phyloP scores from a whole-genome alignment of 2,797 vertebrate genomes.

The Enteromius fasciolatus region DNA sequence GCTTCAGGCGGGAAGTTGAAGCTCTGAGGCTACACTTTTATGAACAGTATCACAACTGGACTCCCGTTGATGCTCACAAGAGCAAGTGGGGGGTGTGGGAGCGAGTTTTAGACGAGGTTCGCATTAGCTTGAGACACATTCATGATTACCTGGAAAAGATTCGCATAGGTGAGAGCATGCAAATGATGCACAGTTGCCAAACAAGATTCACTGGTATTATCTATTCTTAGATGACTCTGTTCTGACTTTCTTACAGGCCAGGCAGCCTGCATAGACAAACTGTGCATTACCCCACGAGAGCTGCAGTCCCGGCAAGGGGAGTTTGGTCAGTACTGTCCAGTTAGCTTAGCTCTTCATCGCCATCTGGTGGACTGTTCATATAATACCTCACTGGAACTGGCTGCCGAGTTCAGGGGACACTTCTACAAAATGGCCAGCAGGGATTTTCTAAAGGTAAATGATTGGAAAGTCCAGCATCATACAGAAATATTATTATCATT shows the following conservation, averaged over 20 bases:
- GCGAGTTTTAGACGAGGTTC: constrained; percentile 76
- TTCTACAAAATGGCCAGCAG: constrained; percentile 90
- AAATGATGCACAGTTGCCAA: background rate
- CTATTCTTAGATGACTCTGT: background rate
- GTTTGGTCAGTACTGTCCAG: constrained; percentile 88
- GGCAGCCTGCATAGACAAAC: constrained; percentile 84
- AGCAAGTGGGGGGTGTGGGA: constrained; percentile 93
- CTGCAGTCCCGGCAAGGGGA: constrained; percentile 83
- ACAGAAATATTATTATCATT: background rate
- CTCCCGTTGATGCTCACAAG: constrained; percentile 78
- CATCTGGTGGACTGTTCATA: constrained; percentile 86
- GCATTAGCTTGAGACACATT: constrained; percentile 77
- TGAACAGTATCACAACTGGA: constrained; percentile 88
- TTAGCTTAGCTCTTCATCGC: constrained; percentile 84
- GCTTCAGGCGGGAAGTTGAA: constrained; percentile 78
- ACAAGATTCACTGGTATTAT: background rate
- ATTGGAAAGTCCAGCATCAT: background rate
- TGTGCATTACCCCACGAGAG: constrained; percentile 88
- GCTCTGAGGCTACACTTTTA: constrained; percentile 80
- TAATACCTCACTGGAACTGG: constrained; percentile 75
- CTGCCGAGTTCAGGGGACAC: constrained; percentile 83
- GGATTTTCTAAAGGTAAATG: constrained; percentile 82
- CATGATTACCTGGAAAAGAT: constrained; percentile 85
- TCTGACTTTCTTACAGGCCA: constrained; percentile 74
- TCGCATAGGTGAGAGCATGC: constrained; percentile 77